Evolutionary conservation across 2,113 vertebrate species (phyloP), one percentile per base, ranked within the genome.

Genomic region (Ancistrus triradiatus): DNA sequence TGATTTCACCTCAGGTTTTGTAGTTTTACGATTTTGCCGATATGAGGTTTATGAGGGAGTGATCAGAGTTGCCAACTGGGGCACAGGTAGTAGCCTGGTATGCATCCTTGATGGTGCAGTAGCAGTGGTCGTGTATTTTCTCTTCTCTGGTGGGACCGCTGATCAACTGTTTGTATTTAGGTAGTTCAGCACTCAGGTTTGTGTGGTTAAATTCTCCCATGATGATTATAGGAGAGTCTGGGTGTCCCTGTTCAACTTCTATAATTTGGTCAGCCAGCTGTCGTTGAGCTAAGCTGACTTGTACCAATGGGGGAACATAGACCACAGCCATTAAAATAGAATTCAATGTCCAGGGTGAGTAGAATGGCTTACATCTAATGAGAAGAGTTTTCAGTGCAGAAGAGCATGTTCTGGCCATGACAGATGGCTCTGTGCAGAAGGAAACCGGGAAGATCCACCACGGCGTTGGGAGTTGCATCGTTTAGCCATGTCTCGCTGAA

Each of bases 131-230:
- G 19, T 35, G 15, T 11, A 17, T 53, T 53, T 53, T 53, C 7
- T 35, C 3, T 17, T 53, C 28, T 19, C 15, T 53, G 27, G 50
- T 53, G 50, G 50, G 18, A 9, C 22, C 21, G 18, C 18, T 27
- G 28, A 35, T 53, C 50, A 53, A 21, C 15, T 55, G 33, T 55
- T 55, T 55, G 13, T 22, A 38, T 53, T 53, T 53, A 31, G 50
- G 50, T 10, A 53, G 33, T 6, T 18, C 50, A 33, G 19, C 50
- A 18, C 15, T 35, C 15, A 19, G 28, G 2, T 11, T 33, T n/a
- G 15, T 33, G 28, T 8, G n/a, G 17, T 35, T 33, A 7, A 19
- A 55, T 21, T 21, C 9, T 7, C 2, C 17, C 8, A 21, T 49
- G 10, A 40, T 15, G n/a, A 33, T 52, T 14, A 48, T 24, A 22